These are phyloP conservation scores for Troides helena DNA, from an alignment of 2,888 invertebrate genomes.

Conservation along the genomic window DNA sequence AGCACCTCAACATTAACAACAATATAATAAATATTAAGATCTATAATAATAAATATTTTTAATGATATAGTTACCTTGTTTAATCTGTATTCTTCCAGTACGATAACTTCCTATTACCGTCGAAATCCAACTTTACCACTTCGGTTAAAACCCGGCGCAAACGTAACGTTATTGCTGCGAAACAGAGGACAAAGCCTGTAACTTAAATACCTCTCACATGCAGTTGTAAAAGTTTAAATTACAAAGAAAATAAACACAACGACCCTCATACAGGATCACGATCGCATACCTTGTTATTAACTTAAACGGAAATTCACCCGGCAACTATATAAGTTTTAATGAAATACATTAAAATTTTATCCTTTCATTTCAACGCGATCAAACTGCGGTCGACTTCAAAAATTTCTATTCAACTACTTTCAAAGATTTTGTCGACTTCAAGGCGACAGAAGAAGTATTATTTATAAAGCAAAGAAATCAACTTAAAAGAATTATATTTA, in stretches of 20 bases:
- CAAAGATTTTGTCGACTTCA: background rate
- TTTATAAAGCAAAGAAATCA: no score
- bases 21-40: no score
- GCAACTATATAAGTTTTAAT: slow-evolving; percentile 47
- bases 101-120: slow-evolving; percentile 8
- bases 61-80: background rate
- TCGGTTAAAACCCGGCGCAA: slow-evolving; percentile 19
- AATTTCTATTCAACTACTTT: slow-evolving; percentile 15
- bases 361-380: slow-evolving; percentile 7
- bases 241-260: slow-evolving; percentile 64
- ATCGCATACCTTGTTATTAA: slow-evolving; percentile 59
- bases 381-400: slow-evolving; percentile 7
- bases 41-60: no score
- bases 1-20: no score
- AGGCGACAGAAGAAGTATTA: background rate
- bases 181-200: slow-evolving; percentile 33
- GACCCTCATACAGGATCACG: slow-evolving; percentile 54
- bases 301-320: slow-evolving; percentile 51
- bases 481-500: no score
- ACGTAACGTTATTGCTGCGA: slow-evolving; percentile 23
- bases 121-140: slow-evolving; percentile 6
- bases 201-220: slow-evolving; percentile 50
- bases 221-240: slow-evolving; percentile 67
- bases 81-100: background rate
- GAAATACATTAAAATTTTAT: slow-evolving; percentile 33